A percentile compares a stretch with the other conserved stretches of the same genome.
Evolutionary conservation across 1,140 invertebrate genomes (phyloP).

Genomic region (Drosophila pruinosa): DNA sequence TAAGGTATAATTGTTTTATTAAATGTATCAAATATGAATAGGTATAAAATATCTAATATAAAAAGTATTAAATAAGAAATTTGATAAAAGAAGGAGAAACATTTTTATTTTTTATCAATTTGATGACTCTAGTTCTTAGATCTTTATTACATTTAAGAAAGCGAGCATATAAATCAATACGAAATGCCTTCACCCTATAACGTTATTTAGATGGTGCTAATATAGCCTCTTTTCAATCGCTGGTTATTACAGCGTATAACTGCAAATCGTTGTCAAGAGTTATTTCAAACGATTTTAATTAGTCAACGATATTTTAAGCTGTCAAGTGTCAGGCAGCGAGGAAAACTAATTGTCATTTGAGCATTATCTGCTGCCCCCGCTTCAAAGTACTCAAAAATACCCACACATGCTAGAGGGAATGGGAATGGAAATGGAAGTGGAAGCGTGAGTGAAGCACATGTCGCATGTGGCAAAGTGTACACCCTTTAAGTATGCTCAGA

Average conservation of each 20-base stretch:
- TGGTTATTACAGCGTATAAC: background rate
- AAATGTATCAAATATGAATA: too few species aligned
- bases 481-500: constrained; percentile 18
- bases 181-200: too few species aligned
- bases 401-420: background rate
- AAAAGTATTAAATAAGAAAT: too few species aligned
- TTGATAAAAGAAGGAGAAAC: too few species aligned
- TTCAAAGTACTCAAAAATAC: constrained; percentile 5
- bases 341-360: constrained; percentile 40
- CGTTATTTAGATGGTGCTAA: too few species aligned
- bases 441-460: background rate
- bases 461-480: constrained; percentile 22
- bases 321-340: constrained; percentile 30
- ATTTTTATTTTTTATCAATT: too few species aligned
- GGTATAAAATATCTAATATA: too few species aligned
- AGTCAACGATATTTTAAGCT: constrained; percentile 53
- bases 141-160: too few species aligned
- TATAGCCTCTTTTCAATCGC: background rate
- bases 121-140: too few species aligned
- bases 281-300: constrained; percentile 70
- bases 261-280: constrained; percentile 32
- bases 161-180: too few species aligned
- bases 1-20: too few species aligned
- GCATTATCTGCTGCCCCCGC: constrained; percentile 12
- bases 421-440: too few species aligned